Percentiles rank a stretch among this genome's conserved stretches.
Evolutionary conservation across 2,888 invertebrate species (phyloP).

Genomic region (Nomada goodeniana): DNA sequence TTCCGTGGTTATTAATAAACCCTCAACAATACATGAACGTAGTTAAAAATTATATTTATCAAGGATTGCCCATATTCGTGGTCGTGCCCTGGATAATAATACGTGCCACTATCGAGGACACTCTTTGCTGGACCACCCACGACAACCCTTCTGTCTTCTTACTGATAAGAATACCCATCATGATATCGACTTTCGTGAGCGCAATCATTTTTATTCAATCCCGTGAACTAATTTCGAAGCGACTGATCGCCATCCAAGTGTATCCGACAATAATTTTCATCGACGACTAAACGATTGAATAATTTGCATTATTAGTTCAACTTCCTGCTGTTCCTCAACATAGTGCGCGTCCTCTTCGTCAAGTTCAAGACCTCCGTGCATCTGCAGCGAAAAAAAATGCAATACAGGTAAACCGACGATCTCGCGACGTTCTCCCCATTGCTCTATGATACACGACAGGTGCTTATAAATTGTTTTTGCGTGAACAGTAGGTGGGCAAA

Average conservation of each 20-base stretch:
- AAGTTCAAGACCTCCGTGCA: constrained; percentile 86
- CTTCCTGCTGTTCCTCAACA: constrained; percentile 87
- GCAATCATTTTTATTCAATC: neutral
- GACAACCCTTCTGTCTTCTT: constrained; percentile 85
- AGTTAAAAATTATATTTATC: too few relatives aligned
- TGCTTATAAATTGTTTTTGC: neutral
- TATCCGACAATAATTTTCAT: neutral
- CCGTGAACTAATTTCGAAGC: too few relatives aligned
- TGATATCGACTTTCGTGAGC: constrained; percentile 87
- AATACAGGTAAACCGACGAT: constrained; percentile 86
- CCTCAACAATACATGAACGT: too few relatives aligned
- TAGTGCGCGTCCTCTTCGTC: constrained; percentile 86
- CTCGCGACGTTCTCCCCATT: neutral
- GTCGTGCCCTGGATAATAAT: constrained; percentile 87
- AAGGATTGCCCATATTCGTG: constrained; percentile 86
- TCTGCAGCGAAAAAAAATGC: constrained; percentile 86
- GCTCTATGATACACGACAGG: neutral
- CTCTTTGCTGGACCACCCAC: constrained; percentile 87
- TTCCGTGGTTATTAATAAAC: too few relatives aligned
- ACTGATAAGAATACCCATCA: constrained; percentile 86
- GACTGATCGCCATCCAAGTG: too few relatives aligned
- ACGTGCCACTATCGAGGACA: constrained; percentile 85
- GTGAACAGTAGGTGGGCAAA: constrained; percentile 86
- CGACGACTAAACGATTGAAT: neutral
- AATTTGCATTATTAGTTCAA: constrained; percentile 85